Base-by-base conservation (phyloP, 2,113 vertebrate genomes). In the Sisor rabdophorus region DNA sequence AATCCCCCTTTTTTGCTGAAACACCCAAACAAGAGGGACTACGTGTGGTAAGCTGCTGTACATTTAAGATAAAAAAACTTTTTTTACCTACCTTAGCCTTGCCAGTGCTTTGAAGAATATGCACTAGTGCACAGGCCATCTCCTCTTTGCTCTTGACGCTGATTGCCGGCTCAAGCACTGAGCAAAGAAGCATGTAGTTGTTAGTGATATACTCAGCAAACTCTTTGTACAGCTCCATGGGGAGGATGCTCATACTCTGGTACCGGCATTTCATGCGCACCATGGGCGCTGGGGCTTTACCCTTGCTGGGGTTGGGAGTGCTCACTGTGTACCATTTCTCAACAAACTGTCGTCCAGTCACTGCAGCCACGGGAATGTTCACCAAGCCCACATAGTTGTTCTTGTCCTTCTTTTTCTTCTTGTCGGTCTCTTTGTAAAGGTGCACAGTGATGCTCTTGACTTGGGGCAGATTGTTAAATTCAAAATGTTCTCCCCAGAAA, bases 161-260 rank as follows among this genome's bases (percentile, higher is more conserved):
- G 79, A 99, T 91, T 56, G 92, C 91, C 5, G 93, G 93, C 86
- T 99, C 97, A 56, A 99, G 91, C 52, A 94, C 90, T 0, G 93
- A 93, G 69, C 97, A 98, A 15, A 98, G 93, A 78, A 94, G 93
- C 91, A 98, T 92, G 88, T 99, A 98, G 82, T 97, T 96, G 89
- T 96, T 94, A 56, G 96, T 98, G 89, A 97, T 95, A 87, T 96
- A 98, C 86, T 99, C 97, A 0, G 97, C 97, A 1, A 99, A 98
- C 88, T 99, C 97, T 69, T 99, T 99, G 89, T 99, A 99, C 91
- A 94, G 95, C 89, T 99, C 97, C 96, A 98, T 99, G 58, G 97
- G 97, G 10, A 99, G 91, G 78, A 99, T 97, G 86, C 91, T 90
- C 81, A 99, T 92, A 17, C 94, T 98, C 91, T 98, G 96, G 87